A percentile compares a stretch with the other conserved stretches of the same genome.
Conservation (phyloP, 2,888 invertebrate genomes). For the Acanthosoma haemorrhoidale region DNA sequence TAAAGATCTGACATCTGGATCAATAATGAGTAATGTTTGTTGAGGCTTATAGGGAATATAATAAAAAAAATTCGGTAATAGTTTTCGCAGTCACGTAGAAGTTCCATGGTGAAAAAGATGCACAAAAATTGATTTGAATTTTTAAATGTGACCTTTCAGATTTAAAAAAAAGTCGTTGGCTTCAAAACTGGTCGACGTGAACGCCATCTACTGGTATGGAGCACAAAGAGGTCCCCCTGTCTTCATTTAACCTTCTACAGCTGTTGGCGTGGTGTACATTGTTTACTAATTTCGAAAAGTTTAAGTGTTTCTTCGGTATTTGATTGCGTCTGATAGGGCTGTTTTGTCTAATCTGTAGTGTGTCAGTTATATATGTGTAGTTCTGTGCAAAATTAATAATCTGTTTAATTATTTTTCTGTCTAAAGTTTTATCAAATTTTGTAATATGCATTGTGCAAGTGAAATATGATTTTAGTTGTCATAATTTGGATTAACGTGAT, state of each 20-base stretch:
- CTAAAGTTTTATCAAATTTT: too few species aligned
- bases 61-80: too few species aligned
- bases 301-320: background rate
- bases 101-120: too few species aligned
- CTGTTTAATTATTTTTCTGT: background rate
- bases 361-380: background rate
- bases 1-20: too few species aligned
- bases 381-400: background rate
- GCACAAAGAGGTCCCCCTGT: background rate
- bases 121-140: too few species aligned
- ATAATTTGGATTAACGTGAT: background rate
- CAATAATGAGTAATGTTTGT: too few species aligned
- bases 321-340: background rate
- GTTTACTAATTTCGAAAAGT: background rate
- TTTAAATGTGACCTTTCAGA: too few species aligned
- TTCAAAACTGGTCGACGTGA: too few species aligned
- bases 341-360: background rate
- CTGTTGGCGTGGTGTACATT: background rate
- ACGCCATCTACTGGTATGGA: background rate
- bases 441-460: background rate
- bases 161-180: too few species aligned
- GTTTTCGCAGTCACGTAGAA: too few species aligned
- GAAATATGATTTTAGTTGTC: background rate
- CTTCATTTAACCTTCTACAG: slow-evolving; percentile 18
- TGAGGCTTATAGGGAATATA: too few species aligned